These are phyloP conservation scores for Ophion ellenae DNA, from an alignment of 2,888 invertebrate genomes.

Conservation along the genomic window DNA sequence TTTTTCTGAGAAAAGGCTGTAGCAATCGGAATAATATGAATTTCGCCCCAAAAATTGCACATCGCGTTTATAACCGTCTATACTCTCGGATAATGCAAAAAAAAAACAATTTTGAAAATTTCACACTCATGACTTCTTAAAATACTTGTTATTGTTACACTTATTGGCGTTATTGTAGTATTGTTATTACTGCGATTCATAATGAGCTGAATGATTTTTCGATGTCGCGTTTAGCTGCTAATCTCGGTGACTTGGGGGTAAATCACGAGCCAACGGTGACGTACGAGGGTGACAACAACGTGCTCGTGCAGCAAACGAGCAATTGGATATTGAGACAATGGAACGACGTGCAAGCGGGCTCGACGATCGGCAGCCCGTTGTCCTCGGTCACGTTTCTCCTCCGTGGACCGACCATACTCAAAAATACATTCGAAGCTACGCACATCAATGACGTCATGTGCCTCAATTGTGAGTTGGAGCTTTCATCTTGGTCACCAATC, in stretches of 20 bases:
- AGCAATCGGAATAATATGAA: too few relatives aligned
- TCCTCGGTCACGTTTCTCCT: constrained; percentile 89
- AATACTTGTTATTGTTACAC: neutral
- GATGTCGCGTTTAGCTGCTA: constrained; percentile 86
- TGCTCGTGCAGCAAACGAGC: constrained; percentile 94
- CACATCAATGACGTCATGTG: constrained; percentile 78
- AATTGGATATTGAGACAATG: constrained; percentile 93
- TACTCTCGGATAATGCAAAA: too few relatives aligned
- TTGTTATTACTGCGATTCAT: too few relatives aligned
- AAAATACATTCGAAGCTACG: constrained; percentile 80
- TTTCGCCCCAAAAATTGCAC: too few relatives aligned
- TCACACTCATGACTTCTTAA: too few relatives aligned
- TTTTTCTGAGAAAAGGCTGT: too few relatives aligned
- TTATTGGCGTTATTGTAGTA: too few relatives aligned
- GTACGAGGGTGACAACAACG: constrained; percentile 97
- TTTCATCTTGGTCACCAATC: neutral
- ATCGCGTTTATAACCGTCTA: too few relatives aligned
- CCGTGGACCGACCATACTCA: constrained; percentile 84
- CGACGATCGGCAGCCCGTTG: constrained; percentile 87
- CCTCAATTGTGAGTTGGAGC: constrained; percentile 80
- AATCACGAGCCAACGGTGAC: constrained; percentile 96
- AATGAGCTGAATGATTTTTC: neutral
- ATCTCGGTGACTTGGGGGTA: constrained; percentile 92
- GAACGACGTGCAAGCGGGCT: constrained; percentile 83
- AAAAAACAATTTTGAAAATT: too few relatives aligned